Base-by-base conservation (phyloP, 2,113 vertebrate genomes). In the Triplophysa dalaica region DNA sequence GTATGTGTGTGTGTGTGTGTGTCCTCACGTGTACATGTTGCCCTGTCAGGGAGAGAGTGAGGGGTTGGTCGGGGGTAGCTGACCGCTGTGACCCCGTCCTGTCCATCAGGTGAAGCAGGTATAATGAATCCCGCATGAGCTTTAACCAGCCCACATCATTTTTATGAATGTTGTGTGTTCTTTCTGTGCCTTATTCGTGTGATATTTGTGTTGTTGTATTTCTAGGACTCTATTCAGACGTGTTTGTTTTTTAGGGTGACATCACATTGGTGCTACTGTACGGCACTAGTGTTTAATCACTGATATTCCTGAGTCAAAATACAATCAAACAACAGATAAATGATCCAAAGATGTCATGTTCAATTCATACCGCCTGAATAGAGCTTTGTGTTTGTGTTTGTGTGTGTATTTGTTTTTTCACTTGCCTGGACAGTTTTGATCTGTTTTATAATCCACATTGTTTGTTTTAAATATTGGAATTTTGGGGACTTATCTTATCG, bases 51-150 rank as follows among this genome's bases (percentile, higher is more conserved):
- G 95, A 92, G 94, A 98, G 93, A 97, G 93, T 95, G 97, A 96
- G 94, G 95, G 97, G 95, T 95, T 96, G 89, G 94, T 95, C 91
- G 96, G 94, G 96, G 95, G 97, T 93, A 97, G 96, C 96, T 98
- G 97, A 98, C 93, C 91, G 92, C 90, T 91, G 93, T 87, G 93
- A 92, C 90, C 90, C 92, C 92, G 87, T 89, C 93, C 93, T 78
- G 88, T 91, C 92, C 93, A 90, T 89, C 75, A 75, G 67, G 92
- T 93, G 90, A 90, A 89, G 90, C 97, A 98, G 95, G 97, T 98
- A 98, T 90, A 87, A 85, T 16, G 72, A 75, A 16, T 48, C 72
- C 73, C 24, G 58, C 73, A 75, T 75, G 73, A 75, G 56, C 22
- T 58, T 60, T 24, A 73, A 73, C 13, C 29, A 24, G 69, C 69